Percentiles rank a stretch among this genome's conserved stretches.
These are phyloP conservation scores for Lipophrys pholis DNA, from an alignment of 2,113 vertebrate species.

Conservation along the genomic window DNA sequence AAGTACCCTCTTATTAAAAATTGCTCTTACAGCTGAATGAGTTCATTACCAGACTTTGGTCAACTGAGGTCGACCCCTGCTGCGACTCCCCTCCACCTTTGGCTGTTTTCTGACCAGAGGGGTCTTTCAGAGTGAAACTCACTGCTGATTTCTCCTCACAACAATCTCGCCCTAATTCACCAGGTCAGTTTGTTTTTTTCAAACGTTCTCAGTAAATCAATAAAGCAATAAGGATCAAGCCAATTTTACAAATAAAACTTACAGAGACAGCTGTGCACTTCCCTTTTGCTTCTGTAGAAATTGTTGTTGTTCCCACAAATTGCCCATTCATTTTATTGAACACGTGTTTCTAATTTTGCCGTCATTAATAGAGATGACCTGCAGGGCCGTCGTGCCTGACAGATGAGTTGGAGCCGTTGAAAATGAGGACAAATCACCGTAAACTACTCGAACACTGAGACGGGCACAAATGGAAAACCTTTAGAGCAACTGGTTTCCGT, in stretches of 20 bases:
- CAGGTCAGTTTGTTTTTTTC: constrained; percentile 23
- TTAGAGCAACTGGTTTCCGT: not conserved
- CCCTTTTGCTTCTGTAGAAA: constrained; percentile 61
- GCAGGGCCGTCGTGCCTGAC: constrained; percentile 58
- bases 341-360: constrained; percentile 70
- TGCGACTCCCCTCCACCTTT: constrained; percentile 57
- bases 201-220: constrained; percentile 47
- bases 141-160: constrained; percentile 39
- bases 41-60: constrained; percentile 58
- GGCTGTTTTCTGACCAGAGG: constrained; percentile 53
- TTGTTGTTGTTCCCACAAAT: constrained; percentile 75
- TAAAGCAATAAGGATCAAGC: constrained; percentile 60
- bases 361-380: constrained; percentile 54
- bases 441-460: constrained; percentile 31
- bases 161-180: constrained; percentile 20
- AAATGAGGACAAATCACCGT: constrained; percentile 51
- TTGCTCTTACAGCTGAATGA: constrained; percentile 66
- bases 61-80: constrained; percentile 55
- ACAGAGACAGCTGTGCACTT: constrained; percentile 35
- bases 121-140: constrained; percentile 49
- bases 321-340: constrained; percentile 70
- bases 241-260: constrained; percentile 16
- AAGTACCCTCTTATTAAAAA: constrained; percentile 62
- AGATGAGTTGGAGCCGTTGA: constrained; percentile 41
- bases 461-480: constrained; percentile 12